A percentile compares a stretch with the other conserved stretches of the same genome.
These are phyloP conservation scores for Drosophila hydei DNA, from an alignment of 1,140 invertebrate species.

Conservation along the genomic window DNA sequence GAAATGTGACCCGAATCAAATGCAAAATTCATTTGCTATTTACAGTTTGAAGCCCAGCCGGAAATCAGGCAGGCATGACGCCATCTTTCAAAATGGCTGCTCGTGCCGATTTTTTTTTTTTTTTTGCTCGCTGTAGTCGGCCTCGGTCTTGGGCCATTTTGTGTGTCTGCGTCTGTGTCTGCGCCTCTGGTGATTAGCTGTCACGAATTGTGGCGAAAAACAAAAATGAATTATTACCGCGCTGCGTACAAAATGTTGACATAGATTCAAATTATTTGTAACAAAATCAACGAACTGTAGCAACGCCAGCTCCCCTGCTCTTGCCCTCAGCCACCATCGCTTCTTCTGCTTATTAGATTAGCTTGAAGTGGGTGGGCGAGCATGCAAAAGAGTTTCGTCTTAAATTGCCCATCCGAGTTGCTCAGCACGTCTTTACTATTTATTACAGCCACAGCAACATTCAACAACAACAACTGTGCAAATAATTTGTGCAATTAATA, in stretches of 20 bases:
- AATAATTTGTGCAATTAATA: conserved; percentile 55
- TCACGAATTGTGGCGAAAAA: conserved; percentile 67
- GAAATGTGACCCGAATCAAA: conserved; percentile 38
- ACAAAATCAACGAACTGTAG: conserved; percentile 74
- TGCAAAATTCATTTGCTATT: conserved; percentile 60
- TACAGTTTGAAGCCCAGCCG: conserved; percentile 48
- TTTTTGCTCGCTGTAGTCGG: conserved; percentile 18
- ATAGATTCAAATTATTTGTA: conserved; percentile 81
- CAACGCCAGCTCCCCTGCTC: conserved; percentile 8
- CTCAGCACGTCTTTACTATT: conserved; percentile 32
- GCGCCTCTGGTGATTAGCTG: conserved; percentile 70
- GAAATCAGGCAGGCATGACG: conserved; percentile 72
- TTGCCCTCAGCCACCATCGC: conserved; percentile 6
- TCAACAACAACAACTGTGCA: conserved; percentile 18
- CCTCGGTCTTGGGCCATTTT: conserved; percentile 17
- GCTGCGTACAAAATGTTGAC: conserved; percentile 70
- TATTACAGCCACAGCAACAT: conserved; percentile 7
- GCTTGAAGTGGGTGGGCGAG: conserved; percentile 8
- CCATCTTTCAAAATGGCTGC: conserved; percentile 69
- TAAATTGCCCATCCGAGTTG: conserved; percentile 25
- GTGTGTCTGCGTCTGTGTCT: conserved; percentile 17
- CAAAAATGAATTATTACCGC: conserved; percentile 80
- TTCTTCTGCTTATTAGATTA: conserved; percentile 65
- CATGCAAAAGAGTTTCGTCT: conserved; percentile 35
- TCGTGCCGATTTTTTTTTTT: conserved; percentile 36